Evolutionary conservation across 2,888 invertebrate genomes (phyloP).

Genomic region (Sinotaia quadrata): DNA sequence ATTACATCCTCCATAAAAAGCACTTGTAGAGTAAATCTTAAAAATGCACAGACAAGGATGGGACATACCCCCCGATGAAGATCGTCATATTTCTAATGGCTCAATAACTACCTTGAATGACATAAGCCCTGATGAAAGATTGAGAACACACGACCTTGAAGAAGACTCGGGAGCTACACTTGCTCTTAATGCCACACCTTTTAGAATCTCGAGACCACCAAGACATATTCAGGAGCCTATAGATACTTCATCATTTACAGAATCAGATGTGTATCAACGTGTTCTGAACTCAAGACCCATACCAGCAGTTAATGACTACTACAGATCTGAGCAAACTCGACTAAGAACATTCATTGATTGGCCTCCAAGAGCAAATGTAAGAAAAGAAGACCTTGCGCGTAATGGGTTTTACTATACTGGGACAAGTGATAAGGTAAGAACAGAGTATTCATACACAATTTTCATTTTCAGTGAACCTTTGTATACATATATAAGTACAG

Average conservation of each 20-base stretch:
- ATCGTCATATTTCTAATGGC: not conserved
- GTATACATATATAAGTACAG: not conserved
- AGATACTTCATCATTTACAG: constrained; percentile 12
- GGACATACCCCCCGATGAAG: constrained; percentile 33
- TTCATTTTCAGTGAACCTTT: not conserved
- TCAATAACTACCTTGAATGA: too few relatives aligned
- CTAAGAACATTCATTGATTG: constrained; percentile 26
- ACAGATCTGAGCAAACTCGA: constrained; percentile 23
- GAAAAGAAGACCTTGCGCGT: constrained; percentile 78
- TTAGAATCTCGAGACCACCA: not conserved
- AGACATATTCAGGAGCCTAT: constrained; percentile 13
- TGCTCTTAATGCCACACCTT: not conserved
- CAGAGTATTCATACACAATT: not conserved
- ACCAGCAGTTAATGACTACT: not conserved
- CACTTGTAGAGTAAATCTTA: too few relatives aligned
- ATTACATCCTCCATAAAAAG: too few relatives aligned
- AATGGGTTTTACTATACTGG: constrained; percentile 89
- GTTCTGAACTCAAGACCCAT: not conserved
- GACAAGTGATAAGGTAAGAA: constrained; percentile 84
- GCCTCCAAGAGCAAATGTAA: constrained; percentile 18
- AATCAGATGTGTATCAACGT: not conserved
- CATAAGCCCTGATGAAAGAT: not conserved
- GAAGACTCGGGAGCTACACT: not conserved
- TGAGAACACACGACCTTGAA: not conserved
- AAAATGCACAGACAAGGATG: constrained; percentile 13